phyloP scores from a whole-genome alignment of 2,888 invertebrate species.

The Bellardia bayeri region DNA sequence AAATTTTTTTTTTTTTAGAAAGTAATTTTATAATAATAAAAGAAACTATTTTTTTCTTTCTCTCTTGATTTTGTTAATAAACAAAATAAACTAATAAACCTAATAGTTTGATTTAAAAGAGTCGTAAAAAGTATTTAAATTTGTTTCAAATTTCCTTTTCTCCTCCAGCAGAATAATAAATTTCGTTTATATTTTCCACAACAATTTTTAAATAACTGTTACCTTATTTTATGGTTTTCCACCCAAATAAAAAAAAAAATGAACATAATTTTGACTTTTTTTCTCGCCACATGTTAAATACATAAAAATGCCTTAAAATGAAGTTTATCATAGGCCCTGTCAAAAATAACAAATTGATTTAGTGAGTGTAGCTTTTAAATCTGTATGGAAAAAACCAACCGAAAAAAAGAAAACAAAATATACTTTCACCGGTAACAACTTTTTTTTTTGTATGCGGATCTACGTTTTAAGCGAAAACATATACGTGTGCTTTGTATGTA shows the following conservation, averaged over 20 bases:
- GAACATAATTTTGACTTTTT: conserved; percentile 18
- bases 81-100: neutral
- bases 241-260: neutral
- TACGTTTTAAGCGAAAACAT: conserved; percentile 13
- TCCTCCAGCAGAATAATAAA: conserved; percentile 28
- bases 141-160: neutral
- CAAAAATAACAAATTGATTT: conserved; percentile 82
- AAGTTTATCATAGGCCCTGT: conserved; percentile 81
- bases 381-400: conserved; percentile 56
- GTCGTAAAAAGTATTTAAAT: neutral
- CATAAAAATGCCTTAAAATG: conserved; percentile 76
- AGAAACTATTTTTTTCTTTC: too few relatives aligned
- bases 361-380: conserved; percentile 75
- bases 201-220: conserved; percentile 34
- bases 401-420: conserved; percentile 9
- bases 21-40: too few relatives aligned
- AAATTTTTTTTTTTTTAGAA: too few relatives aligned
- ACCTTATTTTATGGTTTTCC: conserved; percentile 26
- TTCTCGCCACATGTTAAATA: conserved; percentile 40
- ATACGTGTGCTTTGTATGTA: neutral
- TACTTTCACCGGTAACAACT: conserved; percentile 24
- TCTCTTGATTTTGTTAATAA: too few relatives aligned
- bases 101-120: neutral
- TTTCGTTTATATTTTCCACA: conserved; percentile 39
- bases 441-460: conserved; percentile 23